These are phyloP conservation scores for Pionites leucogaster DNA, from an alignment of 2,113 vertebrate genomes.

Conservation along the genomic window DNA sequence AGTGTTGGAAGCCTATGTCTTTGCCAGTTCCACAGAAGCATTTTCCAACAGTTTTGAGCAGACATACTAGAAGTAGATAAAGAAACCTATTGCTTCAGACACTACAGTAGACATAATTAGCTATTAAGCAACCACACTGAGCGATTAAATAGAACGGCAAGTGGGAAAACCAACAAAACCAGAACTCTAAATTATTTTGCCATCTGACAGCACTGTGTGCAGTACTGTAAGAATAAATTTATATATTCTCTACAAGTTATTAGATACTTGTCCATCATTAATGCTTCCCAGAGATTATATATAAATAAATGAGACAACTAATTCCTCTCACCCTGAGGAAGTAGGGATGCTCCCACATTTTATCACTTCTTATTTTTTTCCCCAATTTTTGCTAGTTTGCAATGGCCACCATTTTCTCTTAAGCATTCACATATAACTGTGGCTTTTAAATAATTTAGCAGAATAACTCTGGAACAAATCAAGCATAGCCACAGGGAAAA, in stretches of 20 bases:
- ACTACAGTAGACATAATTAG: background rate
- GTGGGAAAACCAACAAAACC: background rate
- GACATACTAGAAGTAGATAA: background rate
- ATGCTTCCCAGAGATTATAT: background rate
- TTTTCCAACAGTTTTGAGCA: background rate
- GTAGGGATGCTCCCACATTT: background rate
- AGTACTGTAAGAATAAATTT: background rate
- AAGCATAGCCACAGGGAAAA: background rate
- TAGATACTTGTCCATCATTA: background rate
- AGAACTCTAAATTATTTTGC: background rate
- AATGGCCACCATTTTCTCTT: background rate
- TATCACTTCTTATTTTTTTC: background rate
- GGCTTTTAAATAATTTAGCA: background rate
- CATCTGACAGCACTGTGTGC: background rate
- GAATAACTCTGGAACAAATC: background rate
- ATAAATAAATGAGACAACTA: background rate
- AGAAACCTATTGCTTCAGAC: background rate
- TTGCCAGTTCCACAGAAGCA: background rate
- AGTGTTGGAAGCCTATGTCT: background rate
- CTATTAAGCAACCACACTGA: background rate
- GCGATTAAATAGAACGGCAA: background rate
- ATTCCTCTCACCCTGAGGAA: background rate
- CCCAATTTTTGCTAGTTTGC: background rate
- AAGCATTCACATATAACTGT: background rate
- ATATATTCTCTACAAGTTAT: background rate